These are phyloP conservation scores for Monarcha castaneiventris DNA, from an alignment of 2,113 vertebrate species.

Conservation along the genomic window DNA sequence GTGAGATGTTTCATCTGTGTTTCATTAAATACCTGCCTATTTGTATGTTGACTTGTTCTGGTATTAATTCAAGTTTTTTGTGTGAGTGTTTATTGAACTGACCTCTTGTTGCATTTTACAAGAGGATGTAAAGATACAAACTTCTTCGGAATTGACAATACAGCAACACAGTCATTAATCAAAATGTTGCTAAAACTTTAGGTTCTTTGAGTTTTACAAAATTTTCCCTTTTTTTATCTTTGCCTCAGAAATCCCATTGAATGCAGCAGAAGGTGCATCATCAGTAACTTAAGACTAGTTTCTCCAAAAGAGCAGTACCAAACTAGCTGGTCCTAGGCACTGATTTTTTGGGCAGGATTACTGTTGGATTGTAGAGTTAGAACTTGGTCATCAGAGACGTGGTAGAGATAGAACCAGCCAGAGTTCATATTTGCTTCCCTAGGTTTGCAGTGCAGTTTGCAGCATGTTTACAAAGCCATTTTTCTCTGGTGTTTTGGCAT, in stretches of 20 bases:
- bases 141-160: background rate
- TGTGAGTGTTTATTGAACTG: background rate
- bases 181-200: background rate
- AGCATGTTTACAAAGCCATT: background rate
- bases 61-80: background rate
- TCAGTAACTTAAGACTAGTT: background rate
- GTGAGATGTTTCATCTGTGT: background rate
- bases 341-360: background rate
- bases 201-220: background rate
- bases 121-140: background rate
- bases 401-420: background rate
- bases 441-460: background rate
- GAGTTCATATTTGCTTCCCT: background rate
- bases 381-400: background rate
- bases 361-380: background rate
- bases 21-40: background rate
- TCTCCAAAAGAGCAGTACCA: background rate
- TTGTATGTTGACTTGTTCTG: background rate
- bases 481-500: background rate
- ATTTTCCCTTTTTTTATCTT: background rate
- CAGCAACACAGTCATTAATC: background rate
- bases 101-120: background rate
- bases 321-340: background rate
- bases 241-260: background rate
- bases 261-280: background rate